These are phyloP conservation scores for Plusia festucae DNA, from an alignment of 2,888 invertebrate genomes.

Conservation along the genomic window DNA sequence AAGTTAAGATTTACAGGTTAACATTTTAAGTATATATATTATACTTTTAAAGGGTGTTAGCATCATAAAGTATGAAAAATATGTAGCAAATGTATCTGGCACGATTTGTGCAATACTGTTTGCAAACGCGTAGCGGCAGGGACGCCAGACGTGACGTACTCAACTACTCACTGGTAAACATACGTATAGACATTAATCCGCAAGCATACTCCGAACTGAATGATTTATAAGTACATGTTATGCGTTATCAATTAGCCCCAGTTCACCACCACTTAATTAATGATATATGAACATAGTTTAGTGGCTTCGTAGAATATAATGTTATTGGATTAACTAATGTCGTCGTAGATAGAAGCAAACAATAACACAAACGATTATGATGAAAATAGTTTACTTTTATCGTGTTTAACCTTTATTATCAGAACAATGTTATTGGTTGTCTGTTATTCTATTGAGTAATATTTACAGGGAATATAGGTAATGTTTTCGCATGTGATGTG, in stretches of 20 bases:
- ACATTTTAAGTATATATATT: slow-evolving; percentile 29
- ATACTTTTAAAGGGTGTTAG: slow-evolving; percentile 35
- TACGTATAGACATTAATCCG: slow-evolving; percentile 47
- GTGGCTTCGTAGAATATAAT: slow-evolving; percentile 20
- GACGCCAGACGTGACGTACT: slow-evolving; percentile 52
- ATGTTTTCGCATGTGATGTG: slow-evolving; percentile 5
- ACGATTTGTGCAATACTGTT: slow-evolving; percentile 57
- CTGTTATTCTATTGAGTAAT: slow-evolving; percentile 10
- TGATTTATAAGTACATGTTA: slow-evolving; percentile 52
- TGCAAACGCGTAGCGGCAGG: slow-evolving; percentile 41
- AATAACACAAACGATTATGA: slow-evolving; percentile 19
- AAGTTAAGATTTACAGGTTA: slow-evolving; percentile 31
- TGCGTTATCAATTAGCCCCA: slow-evolving; percentile 49
- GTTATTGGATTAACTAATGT: slow-evolving; percentile 27
- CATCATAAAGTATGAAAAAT: slow-evolving; percentile 52
- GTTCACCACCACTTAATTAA: slow-evolving; percentile 46
- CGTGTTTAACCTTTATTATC: slow-evolving; percentile 20
- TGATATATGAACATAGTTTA: slow-evolving; percentile 43
- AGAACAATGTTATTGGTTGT: slow-evolving; percentile 25
- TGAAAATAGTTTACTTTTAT: slow-evolving; percentile 27
- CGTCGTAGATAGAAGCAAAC: slow-evolving; percentile 21
- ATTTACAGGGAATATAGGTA: slow-evolving; percentile 8
- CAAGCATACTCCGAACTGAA: slow-evolving; percentile 37
- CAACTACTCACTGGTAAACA: slow-evolving; percentile 33
- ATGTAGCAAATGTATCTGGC: slow-evolving; percentile 52